Percentiles rank a stretch among this genome's conserved stretches.
These are phyloP conservation scores for Eumeta japonica DNA, from an alignment of 1,140 invertebrate species.

Conservation along the genomic window DNA sequence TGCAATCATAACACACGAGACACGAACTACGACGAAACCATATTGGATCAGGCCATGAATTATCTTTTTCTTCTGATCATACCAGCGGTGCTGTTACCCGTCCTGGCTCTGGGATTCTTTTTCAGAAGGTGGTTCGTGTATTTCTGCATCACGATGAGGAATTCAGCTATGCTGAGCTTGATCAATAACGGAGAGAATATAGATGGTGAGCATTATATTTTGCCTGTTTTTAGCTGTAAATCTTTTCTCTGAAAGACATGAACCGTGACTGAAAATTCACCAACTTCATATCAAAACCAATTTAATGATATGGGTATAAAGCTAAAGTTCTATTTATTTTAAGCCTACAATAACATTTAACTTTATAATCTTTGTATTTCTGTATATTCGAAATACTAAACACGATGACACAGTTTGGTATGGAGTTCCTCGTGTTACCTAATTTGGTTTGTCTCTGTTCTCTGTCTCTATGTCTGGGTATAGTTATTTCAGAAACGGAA, in stretches of 20 bases:
- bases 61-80: constrained; percentile 22
- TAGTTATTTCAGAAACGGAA: no score
- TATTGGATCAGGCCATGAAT: constrained; percentile 11
- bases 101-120: constrained; percentile 27
- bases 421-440: no score
- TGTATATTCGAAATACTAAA: no score
- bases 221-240: neutral
- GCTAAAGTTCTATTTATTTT: neutral
- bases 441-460: no score
- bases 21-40: constrained; percentile 10
- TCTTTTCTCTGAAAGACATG: constrained; percentile 1
- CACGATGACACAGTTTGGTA: no score
- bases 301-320: neutral
- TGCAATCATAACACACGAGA: constrained; percentile 19
- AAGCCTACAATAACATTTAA: no score
- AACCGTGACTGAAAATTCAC: neutral
- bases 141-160: constrained; percentile 59
- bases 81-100: constrained; percentile 23
- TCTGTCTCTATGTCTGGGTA: no score
- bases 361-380: no score
- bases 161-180: constrained; percentile 48
- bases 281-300: neutral
- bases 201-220: constrained; percentile 26
- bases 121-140: constrained; percentile 58
- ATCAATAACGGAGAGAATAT: constrained; percentile 32